Evolutionary conservation across 2,888 invertebrate genomes (phyloP), one percentile per base, ranked within the genome.

Genomic region (Lamellibrachia satsuma): DNA sequence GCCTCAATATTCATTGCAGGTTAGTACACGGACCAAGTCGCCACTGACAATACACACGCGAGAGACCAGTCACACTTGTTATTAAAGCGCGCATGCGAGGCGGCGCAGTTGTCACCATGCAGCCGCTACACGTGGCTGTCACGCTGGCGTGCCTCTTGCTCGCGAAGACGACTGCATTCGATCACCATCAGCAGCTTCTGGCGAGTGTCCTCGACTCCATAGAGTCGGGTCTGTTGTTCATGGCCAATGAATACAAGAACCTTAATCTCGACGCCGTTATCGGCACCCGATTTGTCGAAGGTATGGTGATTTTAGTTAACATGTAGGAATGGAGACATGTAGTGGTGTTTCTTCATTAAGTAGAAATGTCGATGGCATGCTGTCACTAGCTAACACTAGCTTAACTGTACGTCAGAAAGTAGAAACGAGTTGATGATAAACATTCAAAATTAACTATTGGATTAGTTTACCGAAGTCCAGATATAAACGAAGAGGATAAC

Each of bases 201-300:
- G 60, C 92, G 52, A 93, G 91, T 90, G 93, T 93, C 8, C 92
- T 95, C 39, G 52, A 93, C 11, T 94, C 95, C 7, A 93, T 96
- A 52, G 93, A 94, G 91, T 92, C 92, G 11, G 94, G 95, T 3
- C 92, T 96, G 91, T 93, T 93, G 57, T 96, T 95, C 94, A 95
- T 96, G 92, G 93, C 93, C 52, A 93, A 93, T 52, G 94, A 95
- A 91, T 94, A 95, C 75, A 92, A 93, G 93, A 93, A 94, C 91
- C 94, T 96, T 52, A 96, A 96, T 93, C 94, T 96, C 90, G 96
- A 96, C 93, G 95, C 95, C 22, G 94, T 96, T 27, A 95, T 96
- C 90, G 96, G 96, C 22, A 96, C 95, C 7, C 93, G 96, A 55
- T 95, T 96, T 3, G 95, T 95, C 1, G 96, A 96, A 94, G 96